Evolutionary conservation across 2,888 invertebrate genomes (phyloP).

Genomic region (Scaptomyza parva): DNA sequence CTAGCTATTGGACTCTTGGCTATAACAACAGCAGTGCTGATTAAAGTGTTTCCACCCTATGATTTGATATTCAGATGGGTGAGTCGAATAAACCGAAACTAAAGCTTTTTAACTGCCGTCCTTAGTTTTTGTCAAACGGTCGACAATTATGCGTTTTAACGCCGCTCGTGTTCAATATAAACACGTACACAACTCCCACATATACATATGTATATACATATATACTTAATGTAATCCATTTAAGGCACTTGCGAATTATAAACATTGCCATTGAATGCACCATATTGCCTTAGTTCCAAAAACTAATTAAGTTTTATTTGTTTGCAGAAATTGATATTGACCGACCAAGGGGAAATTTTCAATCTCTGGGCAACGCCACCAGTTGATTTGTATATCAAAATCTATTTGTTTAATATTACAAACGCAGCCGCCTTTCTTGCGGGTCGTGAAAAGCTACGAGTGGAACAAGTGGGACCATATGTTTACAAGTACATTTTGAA

Average conservation of each 20-base stretch:
- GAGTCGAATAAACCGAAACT: conserved; percentile 79
- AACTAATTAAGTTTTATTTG: background rate
- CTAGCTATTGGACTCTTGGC: conserved; percentile 89
- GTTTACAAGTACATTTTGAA: conserved; percentile 91
- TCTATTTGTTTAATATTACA: conserved; percentile 93
- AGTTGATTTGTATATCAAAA: conserved; percentile 90
- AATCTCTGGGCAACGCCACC: conserved; percentile 93
- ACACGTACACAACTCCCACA: background rate
- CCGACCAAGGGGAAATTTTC: conserved; percentile 92
- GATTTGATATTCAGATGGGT: conserved; percentile 91
- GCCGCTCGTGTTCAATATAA: conserved; percentile 39
- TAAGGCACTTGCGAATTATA: conserved; percentile 40
- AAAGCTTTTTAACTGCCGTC: conserved; percentile 56
- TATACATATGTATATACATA: background rate
- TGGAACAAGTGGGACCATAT: conserved; percentile 93
- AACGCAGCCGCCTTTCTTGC: conserved; percentile 91
- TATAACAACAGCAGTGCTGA: conserved; percentile 88
- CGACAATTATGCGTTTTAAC: conserved; percentile 35
- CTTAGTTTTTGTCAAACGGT: conserved; percentile 59
- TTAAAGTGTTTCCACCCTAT: conserved; percentile 90
- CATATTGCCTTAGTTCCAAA: conserved; percentile 4
- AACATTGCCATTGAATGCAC: too few species aligned
- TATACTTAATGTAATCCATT: conserved; percentile 35
- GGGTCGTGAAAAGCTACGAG: conserved; percentile 89
- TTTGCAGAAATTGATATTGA: conserved; percentile 89